Evolutionary conservation across 2,113 vertebrate species (phyloP), one percentile per base, ranked within the genome.

Genomic region (Pyxicephalus adspersus): DNA sequence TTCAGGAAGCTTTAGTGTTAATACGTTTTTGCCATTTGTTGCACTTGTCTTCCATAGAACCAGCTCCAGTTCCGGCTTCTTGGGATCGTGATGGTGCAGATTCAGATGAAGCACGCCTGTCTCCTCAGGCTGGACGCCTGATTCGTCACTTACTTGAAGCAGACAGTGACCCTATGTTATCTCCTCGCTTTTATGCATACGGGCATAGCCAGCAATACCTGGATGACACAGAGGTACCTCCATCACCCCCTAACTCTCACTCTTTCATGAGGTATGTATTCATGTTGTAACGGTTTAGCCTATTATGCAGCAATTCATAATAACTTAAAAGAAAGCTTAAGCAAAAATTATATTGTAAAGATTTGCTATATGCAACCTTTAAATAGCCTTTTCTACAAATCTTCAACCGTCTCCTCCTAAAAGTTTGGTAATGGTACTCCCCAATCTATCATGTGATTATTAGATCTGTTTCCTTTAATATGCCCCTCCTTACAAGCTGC

Each of bases 141-240:
- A 97, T 99, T 79, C 95, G 92, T 6, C 98, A 98, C 83, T 93
- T 99, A 8, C 83, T 98, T 85, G 96, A 97, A 66, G 96, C 95
- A 66, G 95, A 95, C 87, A 95, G 94, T 0, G 96, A 97, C 87
- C 97, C 97, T 20, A 95, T 98, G 96, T 88, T 95, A 71, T 99
- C 97, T 0, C 98, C 98, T n/a, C 96, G 98, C 4, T 99, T 97
- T 90, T 97, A 98, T 4, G 93, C 94, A 72, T 98, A 96, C 0
- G 95, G 96, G 61, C 95, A 97, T 58, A 93, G 95, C 79, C 93
- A 96, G 18, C 97, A 98, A 86, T 98, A 97, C 86, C 92, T 98
- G 88, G 96, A 98, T 23, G 98, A 99, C 86, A 94, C 98, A 0
- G 98, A 99, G 88, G 97, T 98, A 85, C 97, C 98, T 64, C 98